Evolutionary conservation across 2,113 vertebrate genomes (phyloP).

Genomic region (Lichenostomus cassidix): DNA sequence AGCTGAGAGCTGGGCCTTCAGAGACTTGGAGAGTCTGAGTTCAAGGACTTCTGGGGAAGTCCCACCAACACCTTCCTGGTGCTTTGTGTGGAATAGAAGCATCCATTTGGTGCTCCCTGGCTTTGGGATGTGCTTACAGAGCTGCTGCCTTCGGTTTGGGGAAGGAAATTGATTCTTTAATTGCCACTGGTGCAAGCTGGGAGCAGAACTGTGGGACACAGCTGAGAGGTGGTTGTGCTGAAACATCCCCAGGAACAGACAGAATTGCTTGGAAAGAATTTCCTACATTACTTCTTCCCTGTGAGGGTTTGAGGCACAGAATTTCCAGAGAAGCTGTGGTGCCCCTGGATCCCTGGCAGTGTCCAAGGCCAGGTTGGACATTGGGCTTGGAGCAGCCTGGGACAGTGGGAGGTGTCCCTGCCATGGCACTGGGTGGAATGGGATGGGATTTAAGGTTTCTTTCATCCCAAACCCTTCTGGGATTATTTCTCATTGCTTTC

Average conservation of each 20-base stretch:
- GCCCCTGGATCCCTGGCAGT: not conserved
- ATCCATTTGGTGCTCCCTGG: not conserved
- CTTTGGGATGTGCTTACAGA: accelerated
- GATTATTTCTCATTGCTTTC: not conserved
- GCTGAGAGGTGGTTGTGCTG: not conserved
- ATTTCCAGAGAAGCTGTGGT: not conserved
- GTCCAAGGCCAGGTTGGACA: not conserved
- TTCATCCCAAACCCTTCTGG: not conserved
- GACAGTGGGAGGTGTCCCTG: not conserved
- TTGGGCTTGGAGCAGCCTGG: not conserved
- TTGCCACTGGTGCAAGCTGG: not conserved
- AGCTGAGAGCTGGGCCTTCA: not conserved
- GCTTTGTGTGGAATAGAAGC: not conserved
- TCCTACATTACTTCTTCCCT: not conserved
- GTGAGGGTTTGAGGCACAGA: not conserved
- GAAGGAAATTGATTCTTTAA: not conserved
- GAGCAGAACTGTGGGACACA: not conserved
- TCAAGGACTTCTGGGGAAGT: not conserved
- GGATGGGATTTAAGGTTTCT: accelerated
- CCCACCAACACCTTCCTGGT: not conserved
- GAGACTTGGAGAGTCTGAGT: not conserved
- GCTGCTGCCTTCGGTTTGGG: not conserved
- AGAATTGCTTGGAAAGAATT: not conserved
- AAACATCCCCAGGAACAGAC: not conserved
- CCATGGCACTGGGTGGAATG: not conserved